A percentile compares a stretch with the other conserved stretches of the same genome.
Conservation (phyloP, 2,113 vertebrate species). For the Hucho hucho region DNA sequence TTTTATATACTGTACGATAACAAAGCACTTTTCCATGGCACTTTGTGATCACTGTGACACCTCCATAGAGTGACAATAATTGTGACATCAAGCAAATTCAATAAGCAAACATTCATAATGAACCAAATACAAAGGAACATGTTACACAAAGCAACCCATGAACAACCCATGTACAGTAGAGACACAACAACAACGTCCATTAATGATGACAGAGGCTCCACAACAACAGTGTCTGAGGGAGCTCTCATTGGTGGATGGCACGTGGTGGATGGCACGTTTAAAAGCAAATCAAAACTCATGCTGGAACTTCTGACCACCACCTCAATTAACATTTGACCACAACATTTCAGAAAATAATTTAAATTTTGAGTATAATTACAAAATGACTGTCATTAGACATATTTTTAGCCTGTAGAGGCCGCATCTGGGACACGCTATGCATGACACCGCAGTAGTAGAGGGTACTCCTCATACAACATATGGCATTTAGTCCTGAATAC, state of each 20-base stretch:
- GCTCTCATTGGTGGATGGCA: constrained; percentile 20
- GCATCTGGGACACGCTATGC: neutral
- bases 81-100: constrained; percentile 51
- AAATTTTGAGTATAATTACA: neutral
- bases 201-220: neutral
- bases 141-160: constrained; percentile 38
- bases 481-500: constrained; percentile 36
- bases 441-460: neutral
- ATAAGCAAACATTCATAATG: constrained; percentile 60
- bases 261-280: neutral
- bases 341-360: neutral
- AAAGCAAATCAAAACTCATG: constrained; percentile 22
- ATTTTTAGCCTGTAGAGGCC: neutral
- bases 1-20: constrained; percentile 62
- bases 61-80: constrained; percentile 51
- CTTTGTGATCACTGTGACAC: constrained; percentile 69
- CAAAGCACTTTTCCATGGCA: constrained; percentile 71
- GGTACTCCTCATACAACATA: constrained; percentile 17
- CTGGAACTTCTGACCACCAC: neutral
- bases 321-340: neutral
- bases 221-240: constrained; percentile 14
- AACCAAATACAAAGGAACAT: constrained; percentile 46
- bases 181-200: constrained; percentile 33
- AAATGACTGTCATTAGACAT: neutral
- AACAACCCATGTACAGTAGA: constrained; percentile 39